These are phyloP conservation scores for Phytoseiulus persimilis DNA, from an alignment of 2,888 invertebrate genomes.

Conservation along the genomic window DNA sequence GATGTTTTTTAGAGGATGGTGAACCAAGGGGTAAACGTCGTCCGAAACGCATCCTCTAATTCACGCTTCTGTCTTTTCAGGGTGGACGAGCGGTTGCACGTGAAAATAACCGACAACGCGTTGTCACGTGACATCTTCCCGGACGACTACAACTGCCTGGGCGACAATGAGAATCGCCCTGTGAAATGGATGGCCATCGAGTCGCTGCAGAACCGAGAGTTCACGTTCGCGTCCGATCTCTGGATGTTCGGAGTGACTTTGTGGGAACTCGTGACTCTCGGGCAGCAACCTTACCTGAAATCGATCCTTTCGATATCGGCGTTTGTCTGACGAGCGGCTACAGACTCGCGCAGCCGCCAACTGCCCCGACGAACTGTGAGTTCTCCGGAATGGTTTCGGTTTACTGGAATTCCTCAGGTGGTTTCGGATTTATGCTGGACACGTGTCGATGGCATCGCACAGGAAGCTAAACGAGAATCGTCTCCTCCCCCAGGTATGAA, in stretches of 20 bases:
- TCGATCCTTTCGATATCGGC: slow-evolving; percentile 90
- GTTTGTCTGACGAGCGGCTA: slow-evolving; percentile 85
- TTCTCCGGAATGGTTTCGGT: no score
- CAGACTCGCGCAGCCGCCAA: slow-evolving; percentile 87
- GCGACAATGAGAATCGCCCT: slow-evolving; percentile 92
- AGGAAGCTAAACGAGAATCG: neutral
- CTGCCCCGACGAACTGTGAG: slow-evolving; percentile 95
- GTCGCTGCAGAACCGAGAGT: slow-evolving; percentile 71
- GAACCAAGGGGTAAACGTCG: no score
- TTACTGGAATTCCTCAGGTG: no score
- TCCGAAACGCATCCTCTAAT: no score
- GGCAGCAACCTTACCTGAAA: slow-evolving; percentile 90
- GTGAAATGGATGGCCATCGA: slow-evolving; percentile 94
- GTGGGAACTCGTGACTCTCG: slow-evolving; percentile 91
- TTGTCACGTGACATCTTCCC: slow-evolving; percentile 87
- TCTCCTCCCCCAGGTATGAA: neutral
- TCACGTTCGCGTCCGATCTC: slow-evolving; percentile 81
- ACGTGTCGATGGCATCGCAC: neutral
- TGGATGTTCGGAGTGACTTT: slow-evolving; percentile 92
- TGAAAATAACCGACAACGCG: slow-evolving; percentile 87
- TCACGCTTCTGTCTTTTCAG: slow-evolving; percentile 52
- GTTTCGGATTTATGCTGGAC: neutral
- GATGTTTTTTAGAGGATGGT: neutral
- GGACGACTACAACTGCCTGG: slow-evolving; percentile 88
- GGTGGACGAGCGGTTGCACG: slow-evolving; percentile 71